Conservation (phyloP, 2,888 invertebrate genomes). For the Eubasilissa splendida region DNA sequence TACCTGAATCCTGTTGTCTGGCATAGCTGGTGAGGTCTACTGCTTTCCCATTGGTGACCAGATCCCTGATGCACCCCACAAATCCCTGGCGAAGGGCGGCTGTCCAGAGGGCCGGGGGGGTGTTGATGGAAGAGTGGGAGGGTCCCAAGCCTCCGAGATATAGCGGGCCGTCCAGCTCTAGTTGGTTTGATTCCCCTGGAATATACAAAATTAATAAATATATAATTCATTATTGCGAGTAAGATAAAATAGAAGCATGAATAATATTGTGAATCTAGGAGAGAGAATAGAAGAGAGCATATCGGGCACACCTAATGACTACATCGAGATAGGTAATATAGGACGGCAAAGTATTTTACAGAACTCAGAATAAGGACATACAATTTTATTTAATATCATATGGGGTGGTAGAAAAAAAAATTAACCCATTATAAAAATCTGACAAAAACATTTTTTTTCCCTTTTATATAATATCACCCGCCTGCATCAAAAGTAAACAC, state of each 20-base stretch:
- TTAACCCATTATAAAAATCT: too few species aligned
- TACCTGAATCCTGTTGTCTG: conserved; percentile 90
- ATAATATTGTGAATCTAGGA: conserved; percentile 53
- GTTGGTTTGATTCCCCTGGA: conserved; percentile 86
- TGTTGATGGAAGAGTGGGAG: conserved; percentile 81
- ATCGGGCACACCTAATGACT: too few species aligned
- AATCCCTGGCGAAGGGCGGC: conserved; percentile 91
- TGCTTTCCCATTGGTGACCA: conserved; percentile 89
- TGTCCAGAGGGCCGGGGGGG: conserved; percentile 92
- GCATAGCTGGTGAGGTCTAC: conserved; percentile 92
- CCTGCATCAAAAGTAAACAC: too few species aligned
- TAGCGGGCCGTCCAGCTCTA: conserved; percentile 90
- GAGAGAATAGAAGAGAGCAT: too few species aligned
- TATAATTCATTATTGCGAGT: not conserved
- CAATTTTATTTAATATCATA: too few species aligned
- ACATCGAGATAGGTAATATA: too few species aligned
- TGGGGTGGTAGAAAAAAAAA: too few species aligned
- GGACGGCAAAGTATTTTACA: too few species aligned
- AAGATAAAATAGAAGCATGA: conserved; percentile 53
- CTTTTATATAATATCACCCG: too few species aligned
- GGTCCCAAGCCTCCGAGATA: conserved; percentile 92
- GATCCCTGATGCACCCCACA: conserved; percentile 93
- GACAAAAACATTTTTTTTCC: too few species aligned
- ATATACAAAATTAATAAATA: conserved; percentile 21
- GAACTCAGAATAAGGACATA: too few species aligned